Evolutionary conservation across 1,140 invertebrate genomes (phyloP), one percentile per base, ranked within the genome.

Genomic region (Heliconius hewitsoni): DNA sequence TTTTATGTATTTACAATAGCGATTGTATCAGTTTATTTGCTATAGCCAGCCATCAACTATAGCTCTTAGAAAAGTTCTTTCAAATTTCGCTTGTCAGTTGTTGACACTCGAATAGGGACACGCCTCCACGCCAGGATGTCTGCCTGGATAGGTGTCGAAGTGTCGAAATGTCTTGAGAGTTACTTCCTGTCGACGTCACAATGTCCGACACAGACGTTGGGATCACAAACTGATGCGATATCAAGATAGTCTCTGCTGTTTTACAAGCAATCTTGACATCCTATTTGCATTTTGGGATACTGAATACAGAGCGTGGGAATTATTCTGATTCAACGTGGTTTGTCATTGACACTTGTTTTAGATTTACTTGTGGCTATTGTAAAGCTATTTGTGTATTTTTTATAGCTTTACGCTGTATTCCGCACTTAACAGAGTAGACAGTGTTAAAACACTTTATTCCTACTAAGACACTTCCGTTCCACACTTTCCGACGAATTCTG

Each of bases 201-300:
- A 85, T 83, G 86, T 88, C 86, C 84, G 83, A 88, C 87, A 85
- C 74, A 81, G 76, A 82, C 85, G 74, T 83, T 84, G 85, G 79
- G 83, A 83, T 80, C 83, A 83, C 74, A 72, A 83, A 80, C 81
- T 80, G 90, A 90, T 91, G 81, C 80, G 84, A 86, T 81, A 81
- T 82, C 60, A 81, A 76, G 92, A 92, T 92, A 91, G 81, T 82
- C 74, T 79, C 74, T 84, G 78, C 82, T 87, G 84, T 79, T 89
- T 85, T 87, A 90, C 86, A 90, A 86, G 84, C 76, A 50, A 79
- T 80, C 78, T 74, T 84, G 87, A 91, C 87, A 87, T 76, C 73
- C 52, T 79, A 91, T 93, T 93, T 91, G 91, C 91, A 92, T 93
- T 85, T 72, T 89, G 71, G 85, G 77, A 79, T 88, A 84, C 83